Base-by-base conservation (phyloP, 2,888 invertebrate genomes). In the Nymphalis polychloros region DNA sequence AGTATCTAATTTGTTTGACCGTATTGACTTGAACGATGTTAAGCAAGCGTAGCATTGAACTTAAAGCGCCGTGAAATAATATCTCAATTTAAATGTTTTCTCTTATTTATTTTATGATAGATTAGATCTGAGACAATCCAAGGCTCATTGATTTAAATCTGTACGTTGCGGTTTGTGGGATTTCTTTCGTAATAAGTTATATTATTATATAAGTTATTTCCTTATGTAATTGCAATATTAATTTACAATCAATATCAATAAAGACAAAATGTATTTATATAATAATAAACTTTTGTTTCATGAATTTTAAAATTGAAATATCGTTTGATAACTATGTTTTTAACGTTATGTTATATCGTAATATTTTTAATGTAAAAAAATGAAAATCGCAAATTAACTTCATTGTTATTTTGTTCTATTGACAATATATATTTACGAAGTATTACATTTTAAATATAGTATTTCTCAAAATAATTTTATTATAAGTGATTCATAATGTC, bases 1-100 rank as follows among this genome's bases (percentile, higher is more conserved):
- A 70, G 64, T 61, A 61, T 67, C 68, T 72, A 76, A 76, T 75
- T 72, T 67, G 71, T 71, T 68, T 71, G 68, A 70, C 70, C 67
- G 70, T 67, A 72, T 59, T 59, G 41, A 62, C 47, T 67, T 65
- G 27, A 71, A 55, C 27, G 59, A 48, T 69, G 46, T 63, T 68
- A 64, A 59, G 71, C 76, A 76, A 75, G 67, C 62, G 59, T 62
- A 75, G 67, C 74, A 76, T 76, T 74, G 76, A 72, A 59, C 46
- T 72, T 55, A 72, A 75, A 75, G 66, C 53, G 66, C 69, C 72
- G 68, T 72, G 72, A 61, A 70, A 67, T 69, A 73, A 68, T 68
- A 70, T 52, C 69, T 64, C 13, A 50, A 47, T 67, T 67, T 59
- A 23, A 67, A 67, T 62, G 47, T 68, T 68, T 70, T 72, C 72